These are phyloP conservation scores for Solenopsis fugax DNA, from an alignment of 1,140 invertebrate species.

Conservation along the genomic window DNA sequence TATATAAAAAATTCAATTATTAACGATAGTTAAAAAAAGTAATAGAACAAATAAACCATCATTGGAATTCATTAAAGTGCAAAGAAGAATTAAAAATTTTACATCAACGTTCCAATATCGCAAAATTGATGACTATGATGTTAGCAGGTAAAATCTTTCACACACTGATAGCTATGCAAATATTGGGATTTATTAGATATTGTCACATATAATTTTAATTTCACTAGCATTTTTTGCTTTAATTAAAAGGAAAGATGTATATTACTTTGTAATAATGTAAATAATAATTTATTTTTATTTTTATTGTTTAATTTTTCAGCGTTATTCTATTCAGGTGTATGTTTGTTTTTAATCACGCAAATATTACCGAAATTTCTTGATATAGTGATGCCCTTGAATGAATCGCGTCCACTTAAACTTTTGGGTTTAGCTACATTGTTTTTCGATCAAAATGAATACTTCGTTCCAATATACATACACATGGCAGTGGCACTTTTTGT, in stretches of 20 bases:
- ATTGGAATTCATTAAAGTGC: constrained; percentile 8
- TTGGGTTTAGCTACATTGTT: constrained; percentile 59
- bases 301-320: neutral
- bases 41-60: neutral
- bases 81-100: constrained; percentile 43
- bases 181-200: neutral
- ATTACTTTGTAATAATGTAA: neutral
- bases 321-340: neutral
- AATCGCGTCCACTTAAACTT: constrained; percentile 52
- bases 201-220: neutral
- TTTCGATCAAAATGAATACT: constrained; percentile 66
- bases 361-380: constrained; percentile 63
- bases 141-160: neutral
- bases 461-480: constrained; percentile 56
- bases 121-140: neutral
- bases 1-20: neutral
- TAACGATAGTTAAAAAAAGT: constrained; percentile 28
- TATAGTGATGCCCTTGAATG: constrained; percentile 61
- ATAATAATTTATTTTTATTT: neutral
- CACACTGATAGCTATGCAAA: neutral
- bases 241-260: neutral
- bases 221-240: neutral
- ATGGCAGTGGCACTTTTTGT: constrained; percentile 16
- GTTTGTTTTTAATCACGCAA: neutral
- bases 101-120: neutral